A percentile compares a stretch with the other conserved stretches of the same genome.
These are phyloP conservation scores for Naso thynnoides DNA, from an alignment of 2,797 vertebrate species.

Conservation along the genomic window DNA sequence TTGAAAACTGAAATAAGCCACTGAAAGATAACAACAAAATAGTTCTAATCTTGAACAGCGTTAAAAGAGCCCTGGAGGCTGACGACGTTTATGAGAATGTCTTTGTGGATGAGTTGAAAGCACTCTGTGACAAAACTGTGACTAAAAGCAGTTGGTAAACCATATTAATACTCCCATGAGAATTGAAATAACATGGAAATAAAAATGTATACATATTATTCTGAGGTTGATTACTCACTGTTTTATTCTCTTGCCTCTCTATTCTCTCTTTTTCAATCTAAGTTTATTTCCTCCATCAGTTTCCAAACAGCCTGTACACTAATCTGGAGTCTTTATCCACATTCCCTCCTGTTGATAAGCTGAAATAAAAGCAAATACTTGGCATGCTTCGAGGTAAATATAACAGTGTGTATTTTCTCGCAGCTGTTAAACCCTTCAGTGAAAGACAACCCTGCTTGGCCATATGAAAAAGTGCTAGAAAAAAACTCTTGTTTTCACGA, in stretches of 20 bases:
- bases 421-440: conserved; percentile 62
- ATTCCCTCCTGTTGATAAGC: conserved; percentile 58
- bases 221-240: not conserved
- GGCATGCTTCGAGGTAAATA: conserved; percentile 71
- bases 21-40: conserved; percentile 17
- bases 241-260: too few species aligned
- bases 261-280: not conserved
- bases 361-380: conserved; percentile 72
- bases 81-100: not conserved
- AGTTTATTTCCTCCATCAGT: conserved; percentile 31
- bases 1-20: conserved; percentile 20
- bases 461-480: conserved; percentile 56
- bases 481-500: conserved; percentile 58
- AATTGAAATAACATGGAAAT: conserved; percentile 9
- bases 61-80: conserved; percentile 21
- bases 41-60: not conserved
- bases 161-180: not conserved
- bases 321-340: conserved; percentile 34
- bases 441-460: conserved; percentile 33
- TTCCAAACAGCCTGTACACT: conserved; percentile 28
- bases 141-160: not conserved
- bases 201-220: not conserved
- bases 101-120: conserved; percentile 1
- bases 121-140: conserved; percentile 1
- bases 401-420: conserved; percentile 63